These are phyloP conservation scores for Ondatra zibethicus DNA, from an alignment of 2,113 vertebrate genomes.

Conservation along the genomic window DNA sequence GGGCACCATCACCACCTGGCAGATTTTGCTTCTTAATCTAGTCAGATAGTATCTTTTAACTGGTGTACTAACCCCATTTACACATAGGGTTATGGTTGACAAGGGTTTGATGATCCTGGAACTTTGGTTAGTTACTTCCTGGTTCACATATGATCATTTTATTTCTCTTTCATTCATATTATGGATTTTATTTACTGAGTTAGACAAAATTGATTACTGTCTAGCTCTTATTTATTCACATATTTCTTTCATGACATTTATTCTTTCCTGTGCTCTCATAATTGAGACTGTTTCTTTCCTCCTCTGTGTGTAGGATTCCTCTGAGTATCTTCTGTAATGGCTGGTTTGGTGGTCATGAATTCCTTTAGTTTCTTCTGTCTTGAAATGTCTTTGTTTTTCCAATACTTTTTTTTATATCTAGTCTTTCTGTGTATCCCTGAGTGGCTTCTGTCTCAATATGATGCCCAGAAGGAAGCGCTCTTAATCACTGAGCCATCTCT, in stretches of 20 bases:
- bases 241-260: background rate
- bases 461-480: background rate
- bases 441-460: background rate
- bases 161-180: background rate
- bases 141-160: background rate
- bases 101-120: too few species aligned
- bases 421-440: background rate
- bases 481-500: background rate
- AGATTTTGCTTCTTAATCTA: background rate
- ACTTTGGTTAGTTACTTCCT: background rate
- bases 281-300: background rate
- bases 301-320: background rate
- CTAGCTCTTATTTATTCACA: background rate
- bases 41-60: background rate
- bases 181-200: background rate
- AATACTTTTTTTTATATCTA: background rate
- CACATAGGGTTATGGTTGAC: rapidly evolving
- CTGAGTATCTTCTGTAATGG: background rate
- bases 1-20: too few species aligned
- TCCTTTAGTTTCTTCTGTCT: background rate
- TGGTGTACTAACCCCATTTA: background rate
- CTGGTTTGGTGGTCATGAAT: background rate
- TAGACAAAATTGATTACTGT: background rate
- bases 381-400: background rate
- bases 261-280: background rate